Conservation (phyloP, 2,113 vertebrate genomes). For the Sylvietta virens region DNA sequence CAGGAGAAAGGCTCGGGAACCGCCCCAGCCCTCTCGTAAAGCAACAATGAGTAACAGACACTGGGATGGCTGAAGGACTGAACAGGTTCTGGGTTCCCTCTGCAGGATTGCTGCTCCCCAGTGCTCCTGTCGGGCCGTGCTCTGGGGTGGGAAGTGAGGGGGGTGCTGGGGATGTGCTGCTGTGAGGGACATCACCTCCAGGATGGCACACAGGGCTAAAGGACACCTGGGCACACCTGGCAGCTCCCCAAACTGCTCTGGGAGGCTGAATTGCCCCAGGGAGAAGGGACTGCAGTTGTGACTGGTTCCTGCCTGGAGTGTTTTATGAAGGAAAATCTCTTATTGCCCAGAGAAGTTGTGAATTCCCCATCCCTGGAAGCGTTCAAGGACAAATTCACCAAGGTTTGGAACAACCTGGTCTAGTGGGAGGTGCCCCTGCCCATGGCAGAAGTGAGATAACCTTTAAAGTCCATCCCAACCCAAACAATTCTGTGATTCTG, state of each 20-base stretch:
- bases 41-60: not conserved
- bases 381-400: not conserved
- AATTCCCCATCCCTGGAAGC: not conserved
- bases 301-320: not conserved
- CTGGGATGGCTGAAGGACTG: not conserved
- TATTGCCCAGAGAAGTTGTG: not conserved
- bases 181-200: fast-evolving
- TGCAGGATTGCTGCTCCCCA: not conserved
- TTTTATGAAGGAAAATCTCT: not conserved
- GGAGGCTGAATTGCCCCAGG: not conserved
- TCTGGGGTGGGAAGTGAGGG: fast-evolving
- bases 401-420: not conserved
- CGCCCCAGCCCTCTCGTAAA: not conserved
- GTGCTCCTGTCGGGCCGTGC: not conserved
- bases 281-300: not conserved
- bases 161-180: fast-evolving
- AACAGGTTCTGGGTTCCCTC: not conserved
- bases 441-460: not conserved
- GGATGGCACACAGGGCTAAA: not conserved
- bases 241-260: not conserved
- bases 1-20: not conserved
- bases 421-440: not conserved
- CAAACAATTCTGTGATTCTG: not conserved
- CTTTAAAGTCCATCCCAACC: not conserved
- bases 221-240: not conserved